phyloP scores from a whole-genome alignment of 2,113 vertebrate species.

The Gymnocephalus cernua region DNA sequence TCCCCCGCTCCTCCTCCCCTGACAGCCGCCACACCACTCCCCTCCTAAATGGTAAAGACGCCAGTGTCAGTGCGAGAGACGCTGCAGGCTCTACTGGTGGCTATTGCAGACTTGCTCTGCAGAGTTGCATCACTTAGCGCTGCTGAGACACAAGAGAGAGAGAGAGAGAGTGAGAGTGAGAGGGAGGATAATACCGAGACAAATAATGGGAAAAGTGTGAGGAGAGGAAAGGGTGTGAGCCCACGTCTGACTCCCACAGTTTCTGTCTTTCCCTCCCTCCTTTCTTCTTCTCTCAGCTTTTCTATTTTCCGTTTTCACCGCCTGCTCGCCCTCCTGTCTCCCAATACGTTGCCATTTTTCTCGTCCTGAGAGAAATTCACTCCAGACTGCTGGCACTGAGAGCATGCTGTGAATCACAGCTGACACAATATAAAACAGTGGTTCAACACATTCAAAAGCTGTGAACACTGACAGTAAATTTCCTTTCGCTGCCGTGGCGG shows the following conservation, averaged over 20 bases:
- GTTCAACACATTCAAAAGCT: slow-evolving; percentile 40
- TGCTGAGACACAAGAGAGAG: slow-evolving; percentile 25
- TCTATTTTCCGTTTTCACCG: slow-evolving; percentile 3
- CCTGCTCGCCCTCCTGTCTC: slow-evolving; percentile 16
- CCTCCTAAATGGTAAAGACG: slow-evolving; percentile 70
- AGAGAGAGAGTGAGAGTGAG: slow-evolving; percentile 29
- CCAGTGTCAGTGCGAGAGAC: slow-evolving; percentile 67
- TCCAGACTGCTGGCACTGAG: slow-evolving; percentile 4
- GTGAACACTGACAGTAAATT: slow-evolving; percentile 52
- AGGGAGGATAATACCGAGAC: slow-evolving; percentile 36
- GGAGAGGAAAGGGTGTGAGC: slow-evolving; percentile 60
- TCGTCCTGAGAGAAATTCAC: slow-evolving; percentile 33
- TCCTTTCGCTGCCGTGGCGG: slow-evolving; percentile 27
- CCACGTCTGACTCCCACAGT: slow-evolving; percentile 54
- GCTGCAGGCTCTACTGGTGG: slow-evolving; percentile 63
- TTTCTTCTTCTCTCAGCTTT: slow-evolving; percentile 5
- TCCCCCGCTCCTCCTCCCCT: slow-evolving; percentile 27
- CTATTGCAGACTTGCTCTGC: slow-evolving; percentile 66
- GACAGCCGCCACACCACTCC: slow-evolving; percentile 59
- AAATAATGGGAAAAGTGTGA: slow-evolving; percentile 63
- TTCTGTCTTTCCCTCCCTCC: slow-evolving; percentile 22
- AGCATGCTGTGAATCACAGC: slow-evolving; percentile 32
- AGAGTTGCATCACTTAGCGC: slow-evolving; percentile 75
- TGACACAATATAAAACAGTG: slow-evolving; percentile 53
- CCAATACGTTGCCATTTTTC: slow-evolving; percentile 20